These are phyloP conservation scores for Chelmon rostratus DNA, from an alignment of 2,797 vertebrate species.

Conservation along the genomic window DNA sequence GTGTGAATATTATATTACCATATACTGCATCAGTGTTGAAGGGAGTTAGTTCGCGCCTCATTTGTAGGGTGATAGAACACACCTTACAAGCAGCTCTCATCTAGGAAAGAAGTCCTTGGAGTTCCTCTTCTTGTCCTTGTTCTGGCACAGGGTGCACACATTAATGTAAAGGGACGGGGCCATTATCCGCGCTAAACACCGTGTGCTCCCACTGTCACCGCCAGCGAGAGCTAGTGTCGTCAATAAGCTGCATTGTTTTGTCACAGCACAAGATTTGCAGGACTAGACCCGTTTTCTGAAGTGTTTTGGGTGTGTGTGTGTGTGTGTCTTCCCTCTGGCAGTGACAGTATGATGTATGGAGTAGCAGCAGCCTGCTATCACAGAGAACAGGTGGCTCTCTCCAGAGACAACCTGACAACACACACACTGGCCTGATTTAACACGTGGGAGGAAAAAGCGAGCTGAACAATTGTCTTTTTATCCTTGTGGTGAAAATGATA, in stretches of 20 bases:
- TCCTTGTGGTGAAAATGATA: constrained; percentile 33
- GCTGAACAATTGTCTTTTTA: constrained; percentile 52
- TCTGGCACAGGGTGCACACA: constrained; percentile 13
- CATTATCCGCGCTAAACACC: constrained; percentile 31
- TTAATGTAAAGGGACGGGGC: constrained; percentile 37
- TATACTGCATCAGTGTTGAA: not conserved
- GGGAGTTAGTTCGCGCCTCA: not conserved
- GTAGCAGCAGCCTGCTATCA: constrained; percentile 73
- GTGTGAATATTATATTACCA: not conserved
- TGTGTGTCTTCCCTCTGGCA: constrained; percentile 43
- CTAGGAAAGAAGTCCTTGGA: constrained; percentile 8
- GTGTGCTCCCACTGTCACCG: constrained; percentile 35
- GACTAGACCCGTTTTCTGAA: constrained; percentile 38
- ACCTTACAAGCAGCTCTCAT: not conserved
- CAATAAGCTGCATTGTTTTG: constrained; percentile 54
- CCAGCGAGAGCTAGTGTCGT: constrained; percentile 18
- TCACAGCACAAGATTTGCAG: constrained; percentile 27
- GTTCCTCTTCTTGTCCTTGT: constrained; percentile 13
- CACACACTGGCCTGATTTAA: constrained; percentile 68
- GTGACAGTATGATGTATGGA: constrained; percentile 77
- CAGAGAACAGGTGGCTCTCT: constrained; percentile 76
- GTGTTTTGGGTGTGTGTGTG: constrained; percentile 9
- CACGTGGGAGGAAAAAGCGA: constrained; percentile 47
- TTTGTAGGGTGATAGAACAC: constrained; percentile 8
- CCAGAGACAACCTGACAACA: constrained; percentile 60